Conservation (phyloP, 2,113 vertebrate species). For the Pteruthius melanotis region DNA sequence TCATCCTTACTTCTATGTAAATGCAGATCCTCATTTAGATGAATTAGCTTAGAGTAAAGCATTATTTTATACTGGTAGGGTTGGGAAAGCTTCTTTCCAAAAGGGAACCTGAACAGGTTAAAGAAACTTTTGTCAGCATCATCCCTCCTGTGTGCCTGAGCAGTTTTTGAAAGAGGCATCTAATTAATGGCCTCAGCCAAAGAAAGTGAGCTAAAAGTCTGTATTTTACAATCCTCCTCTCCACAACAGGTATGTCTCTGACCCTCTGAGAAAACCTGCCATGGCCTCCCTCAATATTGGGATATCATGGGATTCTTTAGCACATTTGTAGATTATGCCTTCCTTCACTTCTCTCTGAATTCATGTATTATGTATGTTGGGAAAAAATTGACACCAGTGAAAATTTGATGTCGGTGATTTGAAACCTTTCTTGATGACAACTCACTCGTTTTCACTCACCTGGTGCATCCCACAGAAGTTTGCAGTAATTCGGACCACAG, state of each 20-base stretch:
- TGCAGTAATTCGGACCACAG: not conserved
- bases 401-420: not conserved
- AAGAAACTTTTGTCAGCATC: not conserved
- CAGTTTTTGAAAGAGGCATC: not conserved
- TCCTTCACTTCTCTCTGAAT: not conserved
- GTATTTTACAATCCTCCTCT: not conserved
- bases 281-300: accelerated
- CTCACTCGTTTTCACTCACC: not conserved
- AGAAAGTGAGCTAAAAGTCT: not conserved
- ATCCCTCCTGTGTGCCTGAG: not conserved
- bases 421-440: not conserved
- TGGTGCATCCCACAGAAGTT: not conserved
- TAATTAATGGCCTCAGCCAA: not conserved
- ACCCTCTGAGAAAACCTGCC: not conserved
- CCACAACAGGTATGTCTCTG: not conserved
- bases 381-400: not conserved
- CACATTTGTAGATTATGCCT: not conserved
- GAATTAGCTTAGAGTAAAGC: not conserved
- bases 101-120: not conserved
- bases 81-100: not conserved
- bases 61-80: not conserved
- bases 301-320: not conserved
- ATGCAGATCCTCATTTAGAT: not conserved
- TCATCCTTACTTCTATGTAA: not conserved
- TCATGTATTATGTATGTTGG: not conserved